Evolutionary conservation across 2,113 vertebrate species (phyloP).

Genomic region (Furnarius figulus): DNA sequence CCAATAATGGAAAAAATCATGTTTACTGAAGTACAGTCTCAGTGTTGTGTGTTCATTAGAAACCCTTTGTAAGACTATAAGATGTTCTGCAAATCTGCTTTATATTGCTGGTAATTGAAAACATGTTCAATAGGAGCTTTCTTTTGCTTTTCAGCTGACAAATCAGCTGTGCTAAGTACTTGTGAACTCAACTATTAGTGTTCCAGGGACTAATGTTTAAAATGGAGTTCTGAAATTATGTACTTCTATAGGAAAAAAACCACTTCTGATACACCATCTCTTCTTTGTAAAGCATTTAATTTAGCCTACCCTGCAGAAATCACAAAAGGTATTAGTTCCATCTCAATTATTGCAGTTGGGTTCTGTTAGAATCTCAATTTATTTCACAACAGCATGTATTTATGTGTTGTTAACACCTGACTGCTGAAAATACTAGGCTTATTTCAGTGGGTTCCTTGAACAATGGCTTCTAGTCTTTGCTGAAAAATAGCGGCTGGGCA

Average conservation of each 20-base stretch:
- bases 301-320: conserved; percentile 25
- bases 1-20: neutral
- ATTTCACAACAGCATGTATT: neutral
- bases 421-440: conserved; percentile 1
- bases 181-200: neutral
- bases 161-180: neutral
- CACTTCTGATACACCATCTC: neutral
- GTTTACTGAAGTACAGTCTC: neutral
- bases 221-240: neutral
- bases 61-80: neutral
- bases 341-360: conserved; percentile 25
- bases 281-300: neutral
- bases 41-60: neutral
- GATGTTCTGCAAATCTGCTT: neutral
- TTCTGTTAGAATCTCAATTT: conserved; percentile 19
- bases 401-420: conserved; percentile 35
- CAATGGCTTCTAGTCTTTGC: neutral
- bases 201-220: neutral
- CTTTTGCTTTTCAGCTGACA: neutral
- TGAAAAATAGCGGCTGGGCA: neutral
- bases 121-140: neutral
- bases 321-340: conserved; percentile 4
- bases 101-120: neutral
- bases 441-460: neutral
- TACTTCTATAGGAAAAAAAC: neutral